Base-by-base conservation (phyloP, 2,113 vertebrate species). In the Bagarius yarrelli region DNA sequence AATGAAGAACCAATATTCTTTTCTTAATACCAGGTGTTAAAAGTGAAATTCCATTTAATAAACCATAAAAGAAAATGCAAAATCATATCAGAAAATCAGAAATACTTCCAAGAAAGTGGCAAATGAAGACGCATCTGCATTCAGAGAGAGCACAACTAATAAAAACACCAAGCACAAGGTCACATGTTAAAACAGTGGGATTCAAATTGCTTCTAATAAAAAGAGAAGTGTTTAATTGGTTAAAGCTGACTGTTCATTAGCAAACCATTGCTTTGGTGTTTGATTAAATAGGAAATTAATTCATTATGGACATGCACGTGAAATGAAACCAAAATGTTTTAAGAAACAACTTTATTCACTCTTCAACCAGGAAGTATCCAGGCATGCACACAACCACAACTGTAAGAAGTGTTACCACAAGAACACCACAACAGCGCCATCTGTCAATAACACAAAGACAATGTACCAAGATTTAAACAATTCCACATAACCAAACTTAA, bases 331-430 rank as follows among this genome's bases (percentile, higher is more conserved):
- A 25, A 5, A 11, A 30, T 44, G 55, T 76, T 76, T 76, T 75
- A 75, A 0, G n/a, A 76, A 76, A 76, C 72, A 74, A 56, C 53
- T 74, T 74, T 74, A 74, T 74, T 74, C 72, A 74, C 72, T 57
- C 52, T 12, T 59, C 18, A 74, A 74, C 19, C 72, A 56, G 19
- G 25, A 6, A 53, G 27, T 52, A 32, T 12, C 3, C 4, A 23
- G 63, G 57, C 79, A 81, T 81, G 79, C 79, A 63, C 36, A 56
- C 32, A 57, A 9, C 11, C 27, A 73, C 5, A 19, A 30, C 11
- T 21, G 11, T 55, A 52, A 55, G 60, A 36, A 30, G 60, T 63
- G 27, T 53, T 56, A 27, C 3, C 3, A 50, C 63, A 53, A 73
- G 56, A 60, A 15, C 52, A 44, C 4, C 21, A 57, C 73, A 76